These are phyloP conservation scores for Lapara coniferarum DNA, from an alignment of 2,888 invertebrate genomes.

Conservation along the genomic window DNA sequence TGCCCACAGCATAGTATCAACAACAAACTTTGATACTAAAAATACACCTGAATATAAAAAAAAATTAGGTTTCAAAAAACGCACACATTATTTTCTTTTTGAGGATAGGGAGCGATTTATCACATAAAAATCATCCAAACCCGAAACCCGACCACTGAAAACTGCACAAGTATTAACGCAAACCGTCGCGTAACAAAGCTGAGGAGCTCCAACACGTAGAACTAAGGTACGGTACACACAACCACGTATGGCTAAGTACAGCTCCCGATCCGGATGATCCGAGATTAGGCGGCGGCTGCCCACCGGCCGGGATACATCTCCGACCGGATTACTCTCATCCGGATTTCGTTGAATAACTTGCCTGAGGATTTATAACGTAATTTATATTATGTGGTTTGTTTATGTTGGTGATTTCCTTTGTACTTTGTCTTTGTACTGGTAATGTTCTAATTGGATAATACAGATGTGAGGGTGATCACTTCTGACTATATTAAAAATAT, in stretches of 20 bases:
- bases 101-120: too few species aligned
- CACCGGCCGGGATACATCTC: slow-evolving; percentile 77
- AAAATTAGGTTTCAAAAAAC: too few species aligned
- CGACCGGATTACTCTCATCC: slow-evolving; percentile 76
- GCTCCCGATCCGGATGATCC: slow-evolving; percentile 73
- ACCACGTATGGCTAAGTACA: slow-evolving; percentile 57
- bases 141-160: slow-evolving; percentile 1
- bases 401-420: slow-evolving; percentile 22
- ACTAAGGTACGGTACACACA: slow-evolving; percentile 49
- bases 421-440: not conserved
- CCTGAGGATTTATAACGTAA: slow-evolving; percentile 52
- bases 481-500: too few species aligned
- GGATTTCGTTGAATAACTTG: slow-evolving; percentile 79
- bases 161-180: slow-evolving; percentile 3
- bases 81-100: too few species aligned
- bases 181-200: slow-evolving; percentile 40
- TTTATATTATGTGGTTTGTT: slow-evolving; percentile 24
- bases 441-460: not conserved
- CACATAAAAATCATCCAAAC: too few species aligned
- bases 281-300: slow-evolving; percentile 79
- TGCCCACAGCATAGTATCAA: too few species aligned
- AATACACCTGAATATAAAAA: too few species aligned
- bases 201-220: slow-evolving; percentile 43
- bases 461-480: too few species aligned
- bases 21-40: too few species aligned